These are phyloP conservation scores for Chrosomus eos DNA, from an alignment of 2,797 vertebrate genomes.

Conservation along the genomic window DNA sequence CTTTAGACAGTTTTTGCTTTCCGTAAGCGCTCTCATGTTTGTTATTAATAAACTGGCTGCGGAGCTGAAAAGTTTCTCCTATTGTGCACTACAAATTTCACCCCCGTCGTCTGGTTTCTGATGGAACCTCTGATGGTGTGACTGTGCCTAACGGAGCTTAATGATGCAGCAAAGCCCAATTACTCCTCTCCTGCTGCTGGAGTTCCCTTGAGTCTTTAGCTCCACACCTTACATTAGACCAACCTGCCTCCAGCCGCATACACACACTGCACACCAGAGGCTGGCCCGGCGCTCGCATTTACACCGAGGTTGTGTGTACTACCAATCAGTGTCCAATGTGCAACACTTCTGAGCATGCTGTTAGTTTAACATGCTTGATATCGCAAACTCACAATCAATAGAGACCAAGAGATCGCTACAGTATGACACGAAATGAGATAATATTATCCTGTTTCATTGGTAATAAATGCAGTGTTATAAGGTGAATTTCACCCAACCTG, in stretches of 20 bases:
- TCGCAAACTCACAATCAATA: not conserved
- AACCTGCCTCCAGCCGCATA: slow-evolving; percentile 29
- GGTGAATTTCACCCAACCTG: not conserved
- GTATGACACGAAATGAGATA: not conserved
- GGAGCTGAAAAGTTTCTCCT: not conserved
- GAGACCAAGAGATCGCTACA: not conserved
- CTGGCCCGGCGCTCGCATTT: not conserved
- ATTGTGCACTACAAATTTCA: slow-evolving; percentile 16
- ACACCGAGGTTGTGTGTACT: not conserved
- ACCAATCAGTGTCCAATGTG: not conserved
- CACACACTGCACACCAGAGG: not conserved
- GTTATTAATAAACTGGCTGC: slow-evolving; percentile 25
- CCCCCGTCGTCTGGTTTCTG: slow-evolving; percentile 21
- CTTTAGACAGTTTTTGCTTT: slow-evolving; percentile 30
- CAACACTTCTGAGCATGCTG: slow-evolving; percentile 11
- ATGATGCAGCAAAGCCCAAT: slow-evolving; percentile 60
- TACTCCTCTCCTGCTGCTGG: slow-evolving; percentile 56
- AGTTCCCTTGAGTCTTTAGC: slow-evolving; percentile 51
- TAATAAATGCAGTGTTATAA: not conserved
- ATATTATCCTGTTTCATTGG: not conserved
- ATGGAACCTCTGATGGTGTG: slow-evolving; percentile 45
- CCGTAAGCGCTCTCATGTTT: slow-evolving; percentile 11
- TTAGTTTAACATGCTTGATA: slow-evolving; percentile 1
- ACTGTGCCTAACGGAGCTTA: slow-evolving; percentile 56
- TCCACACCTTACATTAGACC: slow-evolving; percentile 49